Conservation (phyloP, 2,797 vertebrate species). For the Mormyrops attenuatus region DNA sequence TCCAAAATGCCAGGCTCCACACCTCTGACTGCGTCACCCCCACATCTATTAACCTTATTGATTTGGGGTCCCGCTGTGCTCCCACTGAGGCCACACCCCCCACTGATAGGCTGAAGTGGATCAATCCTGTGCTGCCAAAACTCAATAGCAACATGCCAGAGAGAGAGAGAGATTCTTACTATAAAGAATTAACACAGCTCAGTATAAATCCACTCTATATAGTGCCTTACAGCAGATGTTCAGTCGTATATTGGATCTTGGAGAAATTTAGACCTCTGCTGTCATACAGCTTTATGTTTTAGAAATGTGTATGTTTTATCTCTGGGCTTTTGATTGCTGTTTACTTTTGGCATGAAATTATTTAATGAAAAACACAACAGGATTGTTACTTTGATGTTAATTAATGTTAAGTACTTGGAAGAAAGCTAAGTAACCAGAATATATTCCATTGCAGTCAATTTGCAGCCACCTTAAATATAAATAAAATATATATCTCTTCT, state of each 20-base stretch:
- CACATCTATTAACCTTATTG: conserved; percentile 97
- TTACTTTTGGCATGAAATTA: not conserved
- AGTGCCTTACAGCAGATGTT: not conserved
- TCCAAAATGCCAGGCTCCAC: conserved; percentile 83
- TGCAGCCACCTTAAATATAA: not conserved
- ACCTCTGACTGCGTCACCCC: conserved; percentile 87
- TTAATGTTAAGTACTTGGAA: not conserved
- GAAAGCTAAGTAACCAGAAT: not conserved
- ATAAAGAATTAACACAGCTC: conserved; percentile 57
- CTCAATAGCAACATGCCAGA: conserved; percentile 76
- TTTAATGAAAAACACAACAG: not conserved
- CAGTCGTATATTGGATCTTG: not conserved
- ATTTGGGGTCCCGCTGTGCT: conserved; percentile 81
- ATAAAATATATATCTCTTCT: not conserved
- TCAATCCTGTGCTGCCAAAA: conserved; percentile 84
- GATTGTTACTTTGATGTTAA: not conserved
- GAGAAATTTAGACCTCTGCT: not conserved
- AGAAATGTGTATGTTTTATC: not conserved
- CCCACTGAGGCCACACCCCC: conserved; percentile 75
- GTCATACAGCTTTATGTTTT: not conserved
- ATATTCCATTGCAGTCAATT: not conserved
- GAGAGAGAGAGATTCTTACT: conserved; percentile 63
- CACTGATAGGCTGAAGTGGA: conserved; percentile 83
- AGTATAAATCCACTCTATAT: not conserved
- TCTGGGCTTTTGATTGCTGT: not conserved